A percentile compares a stretch with the other conserved stretches of the same genome.
phyloP scores from a whole-genome alignment of 2,888 invertebrate species.

The Leptinotarsa tumamoca region DNA sequence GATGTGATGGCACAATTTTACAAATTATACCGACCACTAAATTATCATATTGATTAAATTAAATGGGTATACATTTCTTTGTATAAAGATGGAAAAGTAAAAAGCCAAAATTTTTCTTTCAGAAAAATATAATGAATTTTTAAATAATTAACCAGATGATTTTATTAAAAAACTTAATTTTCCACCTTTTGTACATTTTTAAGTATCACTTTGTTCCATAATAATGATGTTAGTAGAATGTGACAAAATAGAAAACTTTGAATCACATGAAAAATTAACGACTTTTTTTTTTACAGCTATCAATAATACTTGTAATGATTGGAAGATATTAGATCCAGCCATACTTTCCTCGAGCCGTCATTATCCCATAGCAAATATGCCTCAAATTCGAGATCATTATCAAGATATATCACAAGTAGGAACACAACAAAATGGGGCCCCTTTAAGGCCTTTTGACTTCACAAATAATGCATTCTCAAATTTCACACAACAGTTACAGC shows the following conservation, averaged over 20 bases:
- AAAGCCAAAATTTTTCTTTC: too few species aligned
- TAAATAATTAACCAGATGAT: too few species aligned
- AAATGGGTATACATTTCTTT: too few species aligned
- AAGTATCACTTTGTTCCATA: too few species aligned
- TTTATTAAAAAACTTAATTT: too few species aligned
- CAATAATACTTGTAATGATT: constrained; percentile 77
- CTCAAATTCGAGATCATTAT: constrained; percentile 63
- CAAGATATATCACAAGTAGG: constrained; percentile 52
- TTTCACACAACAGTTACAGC: constrained; percentile 60
- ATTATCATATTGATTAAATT: too few species aligned
- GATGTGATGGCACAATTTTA: too few species aligned
- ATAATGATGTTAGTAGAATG: too few species aligned
- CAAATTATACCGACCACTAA: too few species aligned
- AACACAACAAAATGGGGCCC: constrained; percentile 59
- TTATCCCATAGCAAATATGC: constrained; percentile 64
- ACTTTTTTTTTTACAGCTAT: constrained; percentile 63
- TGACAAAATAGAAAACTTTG: background rate
- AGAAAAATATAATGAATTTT: too few species aligned
- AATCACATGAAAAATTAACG: background rate
- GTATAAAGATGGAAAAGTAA: too few species aligned
- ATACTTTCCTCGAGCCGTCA: constrained; percentile 82
- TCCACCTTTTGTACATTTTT: too few species aligned
- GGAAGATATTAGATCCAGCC: constrained; percentile 94
- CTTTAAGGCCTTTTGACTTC: constrained; percentile 55
- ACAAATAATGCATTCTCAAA: constrained; percentile 59